Conservation (phyloP, 53 echinoderm and acorn worm genomes). For the Luidia sarsii region DNA sequence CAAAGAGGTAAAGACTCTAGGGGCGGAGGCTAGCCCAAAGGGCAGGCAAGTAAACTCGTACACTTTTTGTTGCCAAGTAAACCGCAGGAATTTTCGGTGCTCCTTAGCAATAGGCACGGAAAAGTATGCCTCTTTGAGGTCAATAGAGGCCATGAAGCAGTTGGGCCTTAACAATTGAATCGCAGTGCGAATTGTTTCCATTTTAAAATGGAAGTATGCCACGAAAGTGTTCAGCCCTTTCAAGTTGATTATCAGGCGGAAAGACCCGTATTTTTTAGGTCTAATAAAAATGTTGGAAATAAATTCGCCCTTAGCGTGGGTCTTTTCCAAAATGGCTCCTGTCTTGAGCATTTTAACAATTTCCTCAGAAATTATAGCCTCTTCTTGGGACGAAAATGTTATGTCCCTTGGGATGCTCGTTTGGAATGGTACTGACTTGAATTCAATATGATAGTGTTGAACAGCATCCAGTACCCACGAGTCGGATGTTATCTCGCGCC, state of each 20-base stretch:
- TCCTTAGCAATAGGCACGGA: conserved; percentile 6
- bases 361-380: not conserved
- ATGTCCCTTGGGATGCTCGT: not conserved
- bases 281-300: not conserved
- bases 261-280: no score
- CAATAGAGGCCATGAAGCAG: no score
- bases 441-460: no score
- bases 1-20: conserved; percentile 28
- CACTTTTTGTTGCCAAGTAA: conserved; percentile 20
- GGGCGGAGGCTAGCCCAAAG: conserved; percentile 39
- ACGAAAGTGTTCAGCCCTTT: no score
- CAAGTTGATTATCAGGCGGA: no score
- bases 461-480: not conserved
- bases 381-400: not conserved
- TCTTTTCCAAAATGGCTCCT: not conserved
- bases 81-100: conserved; percentile 12
- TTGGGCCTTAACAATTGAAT: no score
- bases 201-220: no score
- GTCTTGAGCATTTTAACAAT: not conserved
- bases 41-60: no score
- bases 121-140: no score
- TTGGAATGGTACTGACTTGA: not conserved
- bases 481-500: no score
- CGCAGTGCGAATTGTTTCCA: not conserved
- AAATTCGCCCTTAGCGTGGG: not conserved